A percentile compares a stretch with the other conserved stretches of the same genome.
Evolutionary conservation across 2,797 vertebrate genomes (phyloP).

Genomic region (Manis javanica): DNA sequence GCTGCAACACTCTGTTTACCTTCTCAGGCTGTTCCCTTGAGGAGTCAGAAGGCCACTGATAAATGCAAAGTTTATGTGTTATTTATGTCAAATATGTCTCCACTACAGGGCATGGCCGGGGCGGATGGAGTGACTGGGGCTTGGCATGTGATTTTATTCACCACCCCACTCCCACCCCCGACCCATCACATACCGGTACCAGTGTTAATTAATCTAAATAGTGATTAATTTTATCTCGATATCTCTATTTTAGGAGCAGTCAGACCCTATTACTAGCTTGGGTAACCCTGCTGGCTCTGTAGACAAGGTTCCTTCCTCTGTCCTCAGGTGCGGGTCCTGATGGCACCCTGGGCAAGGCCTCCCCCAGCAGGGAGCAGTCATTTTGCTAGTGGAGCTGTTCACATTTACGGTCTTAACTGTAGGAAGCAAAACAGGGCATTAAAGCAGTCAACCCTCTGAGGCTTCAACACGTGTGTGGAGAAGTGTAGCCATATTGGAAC

Average conservation of each 20-base stretch:
- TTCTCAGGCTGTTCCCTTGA: background rate
- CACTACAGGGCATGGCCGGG: background rate
- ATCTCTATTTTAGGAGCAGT: background rate
- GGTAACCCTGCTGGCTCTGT: background rate
- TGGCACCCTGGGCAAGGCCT: background rate
- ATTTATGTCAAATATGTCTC: rapidly evolving
- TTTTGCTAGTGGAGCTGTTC: rapidly evolving
- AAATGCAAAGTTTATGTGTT: background rate
- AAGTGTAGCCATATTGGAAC: background rate
- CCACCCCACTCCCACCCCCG: background rate
- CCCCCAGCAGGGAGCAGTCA: rapidly evolving
- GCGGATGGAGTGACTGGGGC: background rate
- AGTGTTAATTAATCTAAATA: background rate
- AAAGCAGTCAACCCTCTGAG: background rate
- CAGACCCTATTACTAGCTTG: background rate
- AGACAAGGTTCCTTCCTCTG: background rate
- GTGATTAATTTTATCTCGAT: background rate
- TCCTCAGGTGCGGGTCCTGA: background rate
- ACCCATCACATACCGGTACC: too few relatives aligned
- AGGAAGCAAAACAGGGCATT: background rate
- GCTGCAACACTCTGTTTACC: background rate
- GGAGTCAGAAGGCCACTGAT: background rate
- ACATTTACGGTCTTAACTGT: background rate
- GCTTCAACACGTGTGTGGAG: background rate
- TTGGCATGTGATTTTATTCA: rapidly evolving